Percentiles rank a stretch among this genome's conserved stretches.
These are phyloP conservation scores for Ianthella basta DNA, from an alignment of 37 sponge, comb jelly and placozoan species.

Conservation along the genomic window DNA sequence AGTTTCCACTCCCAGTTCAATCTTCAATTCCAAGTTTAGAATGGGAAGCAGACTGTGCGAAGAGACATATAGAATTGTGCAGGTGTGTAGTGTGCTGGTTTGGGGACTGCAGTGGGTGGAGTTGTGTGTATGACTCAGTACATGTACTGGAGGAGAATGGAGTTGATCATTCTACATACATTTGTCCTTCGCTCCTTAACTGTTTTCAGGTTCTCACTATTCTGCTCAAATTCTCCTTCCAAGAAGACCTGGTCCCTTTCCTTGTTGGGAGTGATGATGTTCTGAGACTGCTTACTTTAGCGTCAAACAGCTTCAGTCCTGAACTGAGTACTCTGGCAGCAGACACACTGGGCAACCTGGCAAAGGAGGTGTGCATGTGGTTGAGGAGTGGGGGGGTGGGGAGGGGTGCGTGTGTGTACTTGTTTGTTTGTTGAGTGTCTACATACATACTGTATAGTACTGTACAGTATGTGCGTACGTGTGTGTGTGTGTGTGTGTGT, in stretches of 20 bases:
- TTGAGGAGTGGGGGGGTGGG: neutral
- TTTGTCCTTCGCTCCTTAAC: too few relatives aligned
- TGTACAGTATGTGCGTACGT: neutral
- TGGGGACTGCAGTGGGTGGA: too few relatives aligned
- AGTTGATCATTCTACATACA: too few relatives aligned
- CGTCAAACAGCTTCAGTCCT: neutral
- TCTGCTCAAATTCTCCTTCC: neutral
- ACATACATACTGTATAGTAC: neutral
- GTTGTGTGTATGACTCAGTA: too few relatives aligned
- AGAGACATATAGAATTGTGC: too few relatives aligned
- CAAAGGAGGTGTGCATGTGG: conserved; percentile 25
- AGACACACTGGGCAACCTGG: conserved; percentile 17
- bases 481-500: conserved; percentile 31
- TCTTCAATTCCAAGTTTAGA: too few relatives aligned
- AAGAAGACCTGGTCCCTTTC: neutral
- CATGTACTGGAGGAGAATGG: too few relatives aligned
- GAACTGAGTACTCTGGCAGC: conserved; percentile 24
- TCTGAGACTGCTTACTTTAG: neutral
- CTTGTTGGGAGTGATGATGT: neutral
- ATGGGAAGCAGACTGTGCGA: too few relatives aligned
- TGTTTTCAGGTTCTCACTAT: conserved; percentile 11
- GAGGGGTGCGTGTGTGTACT: neutral
- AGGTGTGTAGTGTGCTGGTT: too few relatives aligned
- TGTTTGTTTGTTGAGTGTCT: conserved; percentile 12
- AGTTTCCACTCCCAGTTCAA: too few relatives aligned